Evolutionary conservation across 2,888 invertebrate genomes (phyloP).

Genomic region (Amorpha juglandis): DNA sequence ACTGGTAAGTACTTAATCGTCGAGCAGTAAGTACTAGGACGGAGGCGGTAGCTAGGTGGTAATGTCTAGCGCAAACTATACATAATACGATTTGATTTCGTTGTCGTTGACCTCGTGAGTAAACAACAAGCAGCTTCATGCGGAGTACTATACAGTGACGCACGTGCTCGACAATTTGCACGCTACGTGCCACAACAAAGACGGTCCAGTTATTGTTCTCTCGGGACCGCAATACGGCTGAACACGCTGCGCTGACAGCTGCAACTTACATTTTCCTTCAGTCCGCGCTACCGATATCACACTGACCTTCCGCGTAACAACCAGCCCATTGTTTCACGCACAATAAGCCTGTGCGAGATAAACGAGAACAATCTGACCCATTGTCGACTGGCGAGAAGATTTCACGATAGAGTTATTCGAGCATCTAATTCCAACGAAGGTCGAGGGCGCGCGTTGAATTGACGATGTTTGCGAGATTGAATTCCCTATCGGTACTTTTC

Average conservation of each 20-base stretch:
- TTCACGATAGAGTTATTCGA: constrained; percentile 44
- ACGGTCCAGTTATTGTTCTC: constrained; percentile 64
- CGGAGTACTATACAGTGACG: constrained; percentile 43
- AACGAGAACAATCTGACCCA: constrained; percentile 50
- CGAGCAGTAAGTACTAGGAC: background rate
- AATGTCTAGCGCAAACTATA: constrained; percentile 33
- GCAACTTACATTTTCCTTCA: constrained; percentile 55
- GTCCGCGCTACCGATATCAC: constrained; percentile 36
- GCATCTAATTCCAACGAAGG: constrained; percentile 50
- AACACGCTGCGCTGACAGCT: constrained; percentile 51
- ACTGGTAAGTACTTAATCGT: background rate
- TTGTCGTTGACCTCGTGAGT: constrained; percentile 47
- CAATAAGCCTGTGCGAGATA: constrained; percentile 38
- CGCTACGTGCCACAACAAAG: constrained; percentile 64
- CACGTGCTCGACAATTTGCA: constrained; percentile 62
- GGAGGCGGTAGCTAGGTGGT: background rate
- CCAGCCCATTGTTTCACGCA: constrained; percentile 58
- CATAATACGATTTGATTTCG: constrained; percentile 51
- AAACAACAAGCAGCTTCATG: constrained; percentile 14
- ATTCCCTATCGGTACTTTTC: constrained; percentile 63
- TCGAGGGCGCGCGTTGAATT: constrained; percentile 43
- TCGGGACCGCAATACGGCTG: constrained; percentile 36
- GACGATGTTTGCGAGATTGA: constrained; percentile 58
- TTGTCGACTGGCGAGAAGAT: constrained; percentile 43
- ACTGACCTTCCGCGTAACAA: constrained; percentile 50